Evolutionary conservation across 2,888 invertebrate genomes (phyloP).

Genomic region (Amorpha juglandis): DNA sequence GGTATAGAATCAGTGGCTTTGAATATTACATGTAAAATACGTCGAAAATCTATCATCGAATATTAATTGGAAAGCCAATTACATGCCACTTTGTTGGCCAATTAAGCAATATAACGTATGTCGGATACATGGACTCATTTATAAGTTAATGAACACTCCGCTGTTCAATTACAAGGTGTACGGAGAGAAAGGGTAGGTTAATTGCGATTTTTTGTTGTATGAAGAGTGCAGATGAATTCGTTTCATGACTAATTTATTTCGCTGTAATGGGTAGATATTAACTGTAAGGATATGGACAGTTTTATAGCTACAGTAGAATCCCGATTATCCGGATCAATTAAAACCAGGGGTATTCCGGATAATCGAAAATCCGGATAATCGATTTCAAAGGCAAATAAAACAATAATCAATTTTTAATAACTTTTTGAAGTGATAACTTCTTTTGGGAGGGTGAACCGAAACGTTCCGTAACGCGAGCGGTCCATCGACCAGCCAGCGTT

Average conservation of each 20-base stretch:
- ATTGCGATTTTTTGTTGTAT: not conserved
- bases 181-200: constrained; percentile 38
- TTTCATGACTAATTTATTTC: not conserved
- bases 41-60: not conserved
- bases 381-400: too few species aligned
- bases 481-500: too few species aligned
- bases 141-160: constrained; percentile 23
- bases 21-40: not conserved
- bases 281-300: too few species aligned
- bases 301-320: too few species aligned
- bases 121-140: constrained; percentile 17
- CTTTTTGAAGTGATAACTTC: too few species aligned
- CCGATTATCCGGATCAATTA: too few species aligned
- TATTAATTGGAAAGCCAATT: constrained; percentile 26
- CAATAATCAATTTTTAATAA: too few species aligned
- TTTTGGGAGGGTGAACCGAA: too few species aligned
- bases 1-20: not conserved
- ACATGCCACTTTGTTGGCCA: constrained; percentile 24
- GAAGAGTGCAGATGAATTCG: not conserved
- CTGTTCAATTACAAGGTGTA: constrained; percentile 27
- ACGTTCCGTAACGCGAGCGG: too few species aligned
- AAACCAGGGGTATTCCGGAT: too few species aligned
- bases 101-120: constrained; percentile 24
- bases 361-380: too few species aligned
- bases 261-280: too few species aligned